Base-by-base conservation (phyloP, 2,797 vertebrate species). In the Liparis tanakae region DNA sequence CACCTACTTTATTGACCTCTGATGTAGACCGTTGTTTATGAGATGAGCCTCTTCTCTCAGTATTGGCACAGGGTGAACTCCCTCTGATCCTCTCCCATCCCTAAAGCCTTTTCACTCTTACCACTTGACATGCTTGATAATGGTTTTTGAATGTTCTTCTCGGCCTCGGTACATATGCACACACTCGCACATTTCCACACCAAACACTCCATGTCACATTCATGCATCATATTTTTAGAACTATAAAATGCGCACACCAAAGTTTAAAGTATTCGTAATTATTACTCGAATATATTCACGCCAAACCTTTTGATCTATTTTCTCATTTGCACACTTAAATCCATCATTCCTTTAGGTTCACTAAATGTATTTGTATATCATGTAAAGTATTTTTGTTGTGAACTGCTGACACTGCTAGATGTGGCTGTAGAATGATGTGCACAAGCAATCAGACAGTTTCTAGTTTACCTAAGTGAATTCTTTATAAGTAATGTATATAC, bases 141-240 rank as follows among this genome's bases (percentile, higher is more conserved):
- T 85, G 71, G 72, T 66, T 84, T 85, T 73, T 78, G 63, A 87
- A 76, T 74, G 71, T 85, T 83, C 7, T 48, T 62, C 61, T 63
- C 65, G 67, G 73, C 68, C 46, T 55, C 22, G 4, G 34, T 62
- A 48, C 72, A 71, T 68, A 64, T 64, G 60, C 78, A 68, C 65
- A 75, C 72, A 61, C 46, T 62, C 70, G 10, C 58, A 69, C 56
- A 80, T 77, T 74, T 71, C 70, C 54, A 69, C 71, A 78, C 70
- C 74, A 79, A 76, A 79, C 30, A 55, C 65, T 57, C 53, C 54
- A 60, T 75, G 61, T 72, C 53, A 73, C 17, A 80, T 46, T 50
- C 6, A 58, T 54, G 46, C n/a, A 18, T 70, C 51, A 57, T 37
- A 48, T 64, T 41, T 69, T 9, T 65, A 3, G 30, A 71, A 36